Conservation (phyloP, 2,888 invertebrate species). For the Platerodrilus igneus region DNA sequence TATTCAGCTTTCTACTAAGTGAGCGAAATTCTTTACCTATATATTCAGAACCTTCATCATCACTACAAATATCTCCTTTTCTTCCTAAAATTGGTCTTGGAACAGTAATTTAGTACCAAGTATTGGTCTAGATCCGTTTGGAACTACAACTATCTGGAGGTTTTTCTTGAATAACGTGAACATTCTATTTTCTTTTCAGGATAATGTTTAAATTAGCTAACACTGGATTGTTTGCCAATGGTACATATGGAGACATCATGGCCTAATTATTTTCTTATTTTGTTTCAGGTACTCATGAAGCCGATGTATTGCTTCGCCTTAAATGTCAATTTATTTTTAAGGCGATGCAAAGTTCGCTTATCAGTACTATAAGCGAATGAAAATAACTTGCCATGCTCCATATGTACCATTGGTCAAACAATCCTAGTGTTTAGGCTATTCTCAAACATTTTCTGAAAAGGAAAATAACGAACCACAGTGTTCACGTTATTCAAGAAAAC, state of each 20-base stretch:
- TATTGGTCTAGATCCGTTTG: conserved; percentile 22
- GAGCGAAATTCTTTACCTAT: conserved; percentile 33
- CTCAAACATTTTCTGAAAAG: conserved; percentile 17
- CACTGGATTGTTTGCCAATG: conserved; percentile 25
- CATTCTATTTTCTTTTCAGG: conserved; percentile 30
- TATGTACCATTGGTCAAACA: conserved; percentile 32
- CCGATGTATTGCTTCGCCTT: no score
- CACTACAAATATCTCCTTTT: conserved; percentile 26
- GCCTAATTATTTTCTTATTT: no score
- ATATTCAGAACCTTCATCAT: conserved; percentile 24
- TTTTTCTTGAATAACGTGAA: conserved; percentile 35
- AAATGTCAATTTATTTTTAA: no score
- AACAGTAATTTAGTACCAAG: conserved; percentile 28
- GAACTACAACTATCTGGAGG: conserved; percentile 25
- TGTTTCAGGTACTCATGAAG: no score
- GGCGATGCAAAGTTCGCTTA: no score
- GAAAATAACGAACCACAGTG: conserved; percentile 36
- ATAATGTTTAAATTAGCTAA: conserved; percentile 20
- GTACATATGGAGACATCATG: no score
- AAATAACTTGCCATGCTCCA: conserved; percentile 33
- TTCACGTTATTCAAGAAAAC: conserved; percentile 35
- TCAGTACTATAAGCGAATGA: conserved; percentile 20
- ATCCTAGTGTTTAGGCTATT: conserved; percentile 20
- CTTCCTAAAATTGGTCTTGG: conserved; percentile 36
- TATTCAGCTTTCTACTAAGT: conserved; percentile 31